Conservation (phyloP, 1,140 invertebrate species). For the Drosophila erecta region DNA sequence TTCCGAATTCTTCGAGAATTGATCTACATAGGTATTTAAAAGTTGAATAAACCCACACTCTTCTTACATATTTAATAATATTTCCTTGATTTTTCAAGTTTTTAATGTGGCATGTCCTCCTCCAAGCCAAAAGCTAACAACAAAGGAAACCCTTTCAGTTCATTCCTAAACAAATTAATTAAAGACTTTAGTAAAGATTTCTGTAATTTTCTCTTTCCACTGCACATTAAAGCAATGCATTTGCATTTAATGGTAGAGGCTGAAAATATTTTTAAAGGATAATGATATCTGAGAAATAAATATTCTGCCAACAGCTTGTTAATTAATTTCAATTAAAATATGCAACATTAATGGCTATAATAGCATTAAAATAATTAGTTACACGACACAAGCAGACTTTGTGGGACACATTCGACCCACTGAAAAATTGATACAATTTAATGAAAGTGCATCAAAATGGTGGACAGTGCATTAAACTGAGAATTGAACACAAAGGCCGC, state of each 20-base stretch:
- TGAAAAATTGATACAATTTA: conserved; percentile 50
- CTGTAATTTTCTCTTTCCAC: not conserved
- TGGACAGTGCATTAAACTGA: conserved; percentile 58
- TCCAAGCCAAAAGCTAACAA: too few relatives aligned
- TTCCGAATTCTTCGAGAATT: too few relatives aligned
- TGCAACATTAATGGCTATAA: conserved; percentile 64
- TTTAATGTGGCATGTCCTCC: too few relatives aligned
- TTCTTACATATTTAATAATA: too few relatives aligned
- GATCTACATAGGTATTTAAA: too few relatives aligned
- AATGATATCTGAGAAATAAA: conserved; percentile 38
- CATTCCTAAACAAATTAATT: too few relatives aligned
- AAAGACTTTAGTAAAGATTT: too few relatives aligned
- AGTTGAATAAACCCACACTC: too few relatives aligned
- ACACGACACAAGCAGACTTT: conserved; percentile 39
- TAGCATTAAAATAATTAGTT: conserved; percentile 78
- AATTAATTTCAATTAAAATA: conserved; percentile 77
- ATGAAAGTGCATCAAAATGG: conserved; percentile 55
- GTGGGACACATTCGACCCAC: conserved; percentile 4
- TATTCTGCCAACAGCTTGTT: conserved; percentile 44
- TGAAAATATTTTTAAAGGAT: conserved; percentile 3
- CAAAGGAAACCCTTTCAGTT: too few relatives aligned
- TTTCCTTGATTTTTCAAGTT: too few relatives aligned
- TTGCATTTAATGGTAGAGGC: not conserved
- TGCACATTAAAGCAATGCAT: not conserved
- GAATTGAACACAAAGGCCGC: conserved; percentile 36